A percentile compares a stretch with the other conserved stretches of the same genome.
phyloP scores from a whole-genome alignment of 2,113 vertebrate genomes.

The Carassius carassius region DNA sequence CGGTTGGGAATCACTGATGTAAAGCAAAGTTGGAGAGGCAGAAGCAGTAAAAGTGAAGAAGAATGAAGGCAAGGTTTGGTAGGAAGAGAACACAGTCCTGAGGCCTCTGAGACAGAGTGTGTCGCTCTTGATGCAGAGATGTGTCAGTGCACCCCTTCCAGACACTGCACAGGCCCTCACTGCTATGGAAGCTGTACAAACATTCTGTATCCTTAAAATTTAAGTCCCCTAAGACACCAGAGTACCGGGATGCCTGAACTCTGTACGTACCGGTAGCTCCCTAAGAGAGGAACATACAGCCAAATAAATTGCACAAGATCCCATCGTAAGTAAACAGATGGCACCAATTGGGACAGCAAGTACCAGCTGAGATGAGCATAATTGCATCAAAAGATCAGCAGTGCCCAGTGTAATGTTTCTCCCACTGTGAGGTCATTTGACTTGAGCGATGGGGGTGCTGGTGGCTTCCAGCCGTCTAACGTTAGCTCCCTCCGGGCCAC shows the following conservation, averaged over 20 bases:
- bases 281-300: background rate
- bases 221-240: background rate
- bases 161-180: constrained; percentile 3
- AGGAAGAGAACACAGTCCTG: constrained; percentile 6
- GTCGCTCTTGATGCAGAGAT: constrained; percentile 9
- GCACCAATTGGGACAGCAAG: background rate
- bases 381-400: constrained; percentile 27
- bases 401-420: constrained; percentile 31
- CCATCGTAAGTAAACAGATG: background rate
- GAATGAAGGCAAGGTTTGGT: background rate
- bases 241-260: background rate
- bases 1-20: background rate
- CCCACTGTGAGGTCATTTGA: constrained; percentile 39
- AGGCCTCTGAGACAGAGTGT: background rate
- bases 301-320: constrained; percentile 19
- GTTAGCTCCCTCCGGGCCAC: constrained; percentile 23
- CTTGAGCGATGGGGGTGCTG: constrained; percentile 18
- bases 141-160: background rate
- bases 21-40: background rate
- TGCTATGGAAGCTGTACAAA: background rate
- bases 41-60: background rate
- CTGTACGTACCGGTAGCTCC: background rate
- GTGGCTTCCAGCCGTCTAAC: constrained; percentile 2
- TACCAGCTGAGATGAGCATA: constrained; percentile 33
- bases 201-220: constrained; percentile 21